phyloP scores from a whole-genome alignment of 2,888 invertebrate genomes.

The Rhodophaea formosa region DNA sequence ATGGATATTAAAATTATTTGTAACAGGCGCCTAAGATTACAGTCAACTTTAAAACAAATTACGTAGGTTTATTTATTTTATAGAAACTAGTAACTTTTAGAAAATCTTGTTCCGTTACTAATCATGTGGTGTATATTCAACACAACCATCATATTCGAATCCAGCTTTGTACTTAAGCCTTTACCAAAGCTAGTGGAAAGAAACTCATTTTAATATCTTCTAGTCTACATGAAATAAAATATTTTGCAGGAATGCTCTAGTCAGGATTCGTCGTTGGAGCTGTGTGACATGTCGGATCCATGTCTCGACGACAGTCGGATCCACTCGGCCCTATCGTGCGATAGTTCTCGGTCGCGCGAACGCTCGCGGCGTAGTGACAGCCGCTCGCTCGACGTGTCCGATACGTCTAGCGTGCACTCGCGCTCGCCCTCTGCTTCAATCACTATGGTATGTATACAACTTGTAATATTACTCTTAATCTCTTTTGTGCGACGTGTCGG shows the following conservation, averaged over 20 bases:
- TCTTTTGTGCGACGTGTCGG: constrained; percentile 72
- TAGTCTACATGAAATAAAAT: neutral
- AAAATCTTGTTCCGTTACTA: neutral
- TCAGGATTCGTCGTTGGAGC: constrained; percentile 76
- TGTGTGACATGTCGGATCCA: constrained; percentile 69
- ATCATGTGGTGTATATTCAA: neutral
- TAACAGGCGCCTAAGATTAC: too few species aligned
- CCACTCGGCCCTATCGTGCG: constrained; percentile 73
- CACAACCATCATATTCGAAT: neutral
- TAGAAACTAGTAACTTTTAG: neutral
- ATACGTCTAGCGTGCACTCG: constrained; percentile 70
- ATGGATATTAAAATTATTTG: too few species aligned
- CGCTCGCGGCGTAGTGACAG: constrained; percentile 72
- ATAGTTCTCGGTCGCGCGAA: constrained; percentile 65
- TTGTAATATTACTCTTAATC: too few species aligned
- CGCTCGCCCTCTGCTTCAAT: constrained; percentile 73
- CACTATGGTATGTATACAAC: constrained; percentile 56
- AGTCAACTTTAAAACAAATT: too few species aligned
- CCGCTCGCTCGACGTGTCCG: constrained; percentile 71
- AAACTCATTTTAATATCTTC: neutral
- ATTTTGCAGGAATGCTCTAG: constrained; percentile 75
- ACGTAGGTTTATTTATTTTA: too few species aligned
- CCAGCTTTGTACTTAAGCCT: neutral
- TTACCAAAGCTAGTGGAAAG: neutral
- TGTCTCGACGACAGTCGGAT: constrained; percentile 68